Conservation (phyloP, 2,797 vertebrate species). For the Pseudotriccus pelzelni region DNA sequence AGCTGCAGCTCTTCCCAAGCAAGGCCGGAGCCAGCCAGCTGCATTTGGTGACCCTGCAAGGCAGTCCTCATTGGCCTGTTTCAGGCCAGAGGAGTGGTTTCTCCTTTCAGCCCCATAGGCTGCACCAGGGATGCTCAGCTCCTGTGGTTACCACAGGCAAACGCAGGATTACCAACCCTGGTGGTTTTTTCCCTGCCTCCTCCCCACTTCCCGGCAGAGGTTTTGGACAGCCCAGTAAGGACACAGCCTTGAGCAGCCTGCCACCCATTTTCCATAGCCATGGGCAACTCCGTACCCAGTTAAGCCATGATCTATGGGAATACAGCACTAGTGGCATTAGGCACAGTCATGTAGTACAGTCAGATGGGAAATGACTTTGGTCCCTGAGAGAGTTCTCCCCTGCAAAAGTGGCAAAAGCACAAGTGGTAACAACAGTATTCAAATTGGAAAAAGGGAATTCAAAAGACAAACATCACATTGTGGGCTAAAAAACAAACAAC, state of each 20-base stretch:
- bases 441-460: neutral
- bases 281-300: neutral
- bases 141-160: neutral
- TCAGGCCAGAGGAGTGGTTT: neutral
- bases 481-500: neutral
- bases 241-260: neutral
- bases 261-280: rapidly evolving
- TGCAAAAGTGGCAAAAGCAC: neutral
- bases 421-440: rapidly evolving
- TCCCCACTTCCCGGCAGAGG: neutral
- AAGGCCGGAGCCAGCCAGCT: neutral
- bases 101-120: neutral
- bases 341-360: neutral
- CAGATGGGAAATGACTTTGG: neutral
- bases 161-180: neutral
- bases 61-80: rapidly evolving
- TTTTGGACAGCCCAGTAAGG: neutral
- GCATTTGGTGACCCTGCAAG: rapidly evolving
- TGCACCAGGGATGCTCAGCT: neutral
- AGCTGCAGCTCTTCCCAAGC: neutral
- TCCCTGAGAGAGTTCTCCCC: neutral
- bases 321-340: neutral
- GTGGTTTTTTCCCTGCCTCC: rapidly evolving
- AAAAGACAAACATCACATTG: neutral
- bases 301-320: neutral